Base-by-base conservation (phyloP, 2,888 invertebrate genomes). In the Dexiosoma caninum region DNA sequence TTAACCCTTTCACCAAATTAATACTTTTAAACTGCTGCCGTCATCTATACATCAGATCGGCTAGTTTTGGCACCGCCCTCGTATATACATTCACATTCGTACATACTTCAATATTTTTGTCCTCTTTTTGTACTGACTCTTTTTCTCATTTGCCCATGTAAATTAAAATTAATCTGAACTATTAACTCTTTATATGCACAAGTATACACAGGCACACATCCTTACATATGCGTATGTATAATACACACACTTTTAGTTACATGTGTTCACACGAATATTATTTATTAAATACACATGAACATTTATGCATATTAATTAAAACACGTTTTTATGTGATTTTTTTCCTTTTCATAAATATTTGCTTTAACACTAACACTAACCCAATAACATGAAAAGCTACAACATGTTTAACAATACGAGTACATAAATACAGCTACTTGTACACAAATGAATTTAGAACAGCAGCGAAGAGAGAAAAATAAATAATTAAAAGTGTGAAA, bases 231-330 rank as follows among this genome's bases (percentile, higher is more conserved):
- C 69, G n/a, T n/a, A n/a, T n/a, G n/a, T n/a, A n/a, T n/a, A n/a
- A n/a, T 27, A 67, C 64, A 57, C 46, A 55, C 35, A 1, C 59
- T 78, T 44, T 71, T 55, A 80, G 62, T 49, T 32, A 72, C 35
- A 57, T 64, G 14, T n/a, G 9, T 30, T 6, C 0, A 30, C 55
- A 75, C 46, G 72, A 57, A 42, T 51, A 16, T 66, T 35, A 35
- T 70, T 27, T 62, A 44, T 55, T 42, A 57, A 59, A 57, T 64
- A 55, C 49, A 66, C 55, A 66, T 49, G 14, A 64, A 32, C 46
- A 62, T 77, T 71, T 71, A 66, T 71, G 66, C 42, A 71, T 59
- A 71, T 51, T 78, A 78, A 78, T 78, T 78, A 78, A 66, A 78
- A 78, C 70, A 78, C 77, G 57, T 78, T 66, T 77, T 71, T 44